A percentile compares a stretch with the other conserved stretches of the same genome.
Evolutionary conservation across 2,888 invertebrate genomes (phyloP).

Genomic region (Xylota sylvarum): DNA sequence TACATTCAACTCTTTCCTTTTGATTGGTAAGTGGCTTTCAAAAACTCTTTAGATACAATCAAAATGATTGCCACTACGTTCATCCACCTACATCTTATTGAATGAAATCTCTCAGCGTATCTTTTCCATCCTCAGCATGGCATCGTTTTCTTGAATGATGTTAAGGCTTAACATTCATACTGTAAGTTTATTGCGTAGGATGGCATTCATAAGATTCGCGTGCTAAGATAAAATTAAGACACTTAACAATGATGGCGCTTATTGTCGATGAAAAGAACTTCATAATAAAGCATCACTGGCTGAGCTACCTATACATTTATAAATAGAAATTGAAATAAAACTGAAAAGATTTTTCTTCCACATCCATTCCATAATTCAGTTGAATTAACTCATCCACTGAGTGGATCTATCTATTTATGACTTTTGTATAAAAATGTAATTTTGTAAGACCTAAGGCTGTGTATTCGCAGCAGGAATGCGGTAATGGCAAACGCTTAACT

Average conservation of each 20-base stretch:
- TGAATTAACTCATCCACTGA: neutral
- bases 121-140: neutral
- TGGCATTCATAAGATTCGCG: slow-evolving; percentile 14
- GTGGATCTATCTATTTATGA: neutral
- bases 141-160: neutral
- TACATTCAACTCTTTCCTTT: too few relatives aligned
- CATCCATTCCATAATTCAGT: neutral
- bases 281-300: neutral
- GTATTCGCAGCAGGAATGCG: too few relatives aligned
- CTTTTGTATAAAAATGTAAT: too few relatives aligned
- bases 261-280: neutral
- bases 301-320: neutral
- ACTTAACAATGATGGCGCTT: neutral
- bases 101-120: neutral
- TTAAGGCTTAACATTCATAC: neutral
- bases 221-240: slow-evolving; percentile 9
- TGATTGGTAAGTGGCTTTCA: neutral
- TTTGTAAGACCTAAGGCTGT: too few relatives aligned
- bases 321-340: neutral
- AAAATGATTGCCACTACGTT: neutral
- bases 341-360: neutral
- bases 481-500: too few relatives aligned
- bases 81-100: neutral
- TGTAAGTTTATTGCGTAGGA: neutral
- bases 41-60: neutral